Percentiles rank a stretch among this genome's conserved stretches.
phyloP scores from a whole-genome alignment of 2,888 invertebrate genomes.

The Hylaea fasciaria region DNA sequence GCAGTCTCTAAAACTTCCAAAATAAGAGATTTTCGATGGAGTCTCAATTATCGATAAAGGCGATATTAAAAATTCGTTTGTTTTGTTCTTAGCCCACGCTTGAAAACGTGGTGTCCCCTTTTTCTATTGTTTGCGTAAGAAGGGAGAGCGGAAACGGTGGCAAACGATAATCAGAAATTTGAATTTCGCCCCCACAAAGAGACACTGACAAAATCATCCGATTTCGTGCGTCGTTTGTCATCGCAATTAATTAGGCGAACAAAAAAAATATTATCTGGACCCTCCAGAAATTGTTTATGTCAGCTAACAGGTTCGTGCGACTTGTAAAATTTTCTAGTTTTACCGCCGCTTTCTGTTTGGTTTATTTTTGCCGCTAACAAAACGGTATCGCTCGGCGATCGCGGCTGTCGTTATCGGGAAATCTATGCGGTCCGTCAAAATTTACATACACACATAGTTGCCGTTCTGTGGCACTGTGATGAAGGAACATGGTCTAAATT shows the following conservation, averaged over 20 bases:
- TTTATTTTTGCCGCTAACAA: constrained; percentile 46
- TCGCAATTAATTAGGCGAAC: constrained; percentile 76
- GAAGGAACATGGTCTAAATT: constrained; percentile 80
- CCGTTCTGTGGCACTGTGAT: constrained; percentile 70
- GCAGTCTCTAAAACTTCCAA: constrained; percentile 82
- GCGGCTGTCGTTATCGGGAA: constrained; percentile 53
- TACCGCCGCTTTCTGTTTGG: constrained; percentile 32
- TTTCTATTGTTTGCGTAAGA: constrained; percentile 80
- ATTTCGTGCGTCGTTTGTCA: constrained; percentile 80
- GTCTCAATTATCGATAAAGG: constrained; percentile 85
- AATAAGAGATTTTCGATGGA: constrained; percentile 83
- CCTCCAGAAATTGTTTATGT: constrained; percentile 61
- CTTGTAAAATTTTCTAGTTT: constrained; percentile 56
- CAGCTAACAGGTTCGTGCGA: constrained; percentile 56
- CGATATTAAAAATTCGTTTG: constrained; percentile 85
- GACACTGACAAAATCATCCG: constrained; percentile 75
- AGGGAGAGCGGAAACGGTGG: constrained; percentile 75
- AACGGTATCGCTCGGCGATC: constrained; percentile 38
- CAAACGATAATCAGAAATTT: constrained; percentile 82
- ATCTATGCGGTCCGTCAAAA: constrained; percentile 68
- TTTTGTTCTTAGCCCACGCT: constrained; percentile 82
- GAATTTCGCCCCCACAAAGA: constrained; percentile 77
- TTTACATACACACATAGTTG: constrained; percentile 75
- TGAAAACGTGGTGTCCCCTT: constrained; percentile 76
- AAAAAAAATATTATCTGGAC: constrained; percentile 68